Evolutionary conservation across 2,113 vertebrate genomes (phyloP).

Genomic region (Sigmodon hispidus): DNA sequence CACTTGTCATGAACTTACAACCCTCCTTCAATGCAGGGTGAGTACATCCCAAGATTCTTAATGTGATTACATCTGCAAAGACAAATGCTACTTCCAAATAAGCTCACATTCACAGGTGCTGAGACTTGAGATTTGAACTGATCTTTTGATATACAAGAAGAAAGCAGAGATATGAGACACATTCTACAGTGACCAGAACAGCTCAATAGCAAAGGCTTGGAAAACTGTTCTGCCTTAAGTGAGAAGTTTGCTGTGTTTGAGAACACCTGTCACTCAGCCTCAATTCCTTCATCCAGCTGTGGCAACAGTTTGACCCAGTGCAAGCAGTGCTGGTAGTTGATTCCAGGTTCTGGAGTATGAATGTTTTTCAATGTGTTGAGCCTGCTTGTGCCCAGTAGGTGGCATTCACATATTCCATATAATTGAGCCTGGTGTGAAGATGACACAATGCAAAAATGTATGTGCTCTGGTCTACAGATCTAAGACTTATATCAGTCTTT

Average conservation of each 20-base stretch:
- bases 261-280: background rate
- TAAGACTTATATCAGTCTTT: background rate
- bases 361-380: background rate
- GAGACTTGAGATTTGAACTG: background rate
- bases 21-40: background rate
- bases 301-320: fast-evolving
- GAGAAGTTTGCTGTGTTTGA: background rate
- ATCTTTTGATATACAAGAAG: background rate
- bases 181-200: background rate
- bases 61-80: constrained; percentile 10
- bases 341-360: fast-evolving
- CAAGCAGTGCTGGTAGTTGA: background rate
- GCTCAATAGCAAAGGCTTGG: background rate
- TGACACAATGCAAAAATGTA: background rate
- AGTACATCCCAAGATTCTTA: background rate
- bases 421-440: background rate
- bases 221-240: background rate
- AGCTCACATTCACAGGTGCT: background rate
- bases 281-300: background rate
- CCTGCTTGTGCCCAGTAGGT: constrained; percentile 70
- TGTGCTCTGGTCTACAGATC: background rate
- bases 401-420: constrained; percentile 69
- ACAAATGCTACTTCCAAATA: constrained; percentile 2
- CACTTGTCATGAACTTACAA: background rate
- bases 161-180: background rate